Evolutionary conservation across 2,797 vertebrate species (phyloP).

Genomic region (Argya squamiceps): DNA sequence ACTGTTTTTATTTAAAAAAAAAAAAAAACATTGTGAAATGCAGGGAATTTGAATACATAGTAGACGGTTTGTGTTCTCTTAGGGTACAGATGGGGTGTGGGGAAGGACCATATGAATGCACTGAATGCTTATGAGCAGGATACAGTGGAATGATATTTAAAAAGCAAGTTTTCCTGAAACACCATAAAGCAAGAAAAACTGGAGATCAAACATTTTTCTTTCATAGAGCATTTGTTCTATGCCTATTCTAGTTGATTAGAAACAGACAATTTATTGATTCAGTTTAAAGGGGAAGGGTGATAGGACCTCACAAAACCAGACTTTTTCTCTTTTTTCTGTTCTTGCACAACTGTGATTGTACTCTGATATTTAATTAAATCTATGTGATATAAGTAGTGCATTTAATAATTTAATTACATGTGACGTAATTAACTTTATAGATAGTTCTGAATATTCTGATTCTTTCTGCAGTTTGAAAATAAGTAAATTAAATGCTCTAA

Average conservation of each 20-base stretch:
- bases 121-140: neutral
- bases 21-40: neutral
- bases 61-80: neutral
- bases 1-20: too few relatives aligned
- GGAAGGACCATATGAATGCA: neutral
- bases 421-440: neutral
- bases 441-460: neutral
- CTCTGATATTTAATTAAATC: neutral
- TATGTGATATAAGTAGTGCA: neutral
- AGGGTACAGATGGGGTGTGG: accelerated
- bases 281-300: neutral
- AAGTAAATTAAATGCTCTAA: neutral
- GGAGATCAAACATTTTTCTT: neutral
- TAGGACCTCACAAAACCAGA: neutral
- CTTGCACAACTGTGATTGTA: neutral
- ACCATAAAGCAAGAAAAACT: neutral
- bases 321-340: neutral
- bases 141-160: neutral
- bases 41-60: neutral
- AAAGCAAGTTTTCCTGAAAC: neutral
- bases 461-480: neutral
- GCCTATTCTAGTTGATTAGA: neutral
- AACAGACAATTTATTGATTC: neutral
- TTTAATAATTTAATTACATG: neutral
- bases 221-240: neutral